These are phyloP conservation scores for Heliconius himera DNA, from an alignment of 1,140 invertebrate genomes.

Conservation along the genomic window DNA sequence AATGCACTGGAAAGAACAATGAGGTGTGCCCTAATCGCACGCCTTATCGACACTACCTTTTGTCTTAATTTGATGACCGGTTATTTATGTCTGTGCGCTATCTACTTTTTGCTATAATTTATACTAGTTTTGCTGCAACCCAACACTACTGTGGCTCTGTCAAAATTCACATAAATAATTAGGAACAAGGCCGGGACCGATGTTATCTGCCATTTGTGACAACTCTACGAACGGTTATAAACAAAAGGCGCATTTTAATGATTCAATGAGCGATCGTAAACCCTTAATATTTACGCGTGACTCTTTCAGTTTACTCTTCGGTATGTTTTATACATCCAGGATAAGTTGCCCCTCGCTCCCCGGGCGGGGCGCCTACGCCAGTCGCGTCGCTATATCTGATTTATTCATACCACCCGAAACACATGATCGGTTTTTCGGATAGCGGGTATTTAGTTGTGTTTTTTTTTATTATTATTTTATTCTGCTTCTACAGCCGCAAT, in stretches of 20 bases:
- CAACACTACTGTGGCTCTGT: slow-evolving; percentile 60
- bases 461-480: slow-evolving; percentile 44
- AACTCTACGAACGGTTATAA: slow-evolving; percentile 73
- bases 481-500: slow-evolving; percentile 49
- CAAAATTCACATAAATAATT: slow-evolving; percentile 80
- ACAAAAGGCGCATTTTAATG: slow-evolving; percentile 72
- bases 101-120: slow-evolving; percentile 69
- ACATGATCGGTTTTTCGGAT: slow-evolving; percentile 75
- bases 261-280: slow-evolving; percentile 76
- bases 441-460: slow-evolving; percentile 58
- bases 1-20: slow-evolving; percentile 63
- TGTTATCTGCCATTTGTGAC: slow-evolving; percentile 66
- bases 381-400: slow-evolving; percentile 72
- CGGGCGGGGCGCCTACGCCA: slow-evolving; percentile 66
- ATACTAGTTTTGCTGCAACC: slow-evolving; percentile 65
- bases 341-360: slow-evolving; percentile 54
- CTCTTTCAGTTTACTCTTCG: slow-evolving; percentile 71
- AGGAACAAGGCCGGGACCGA: slow-evolving; percentile 58
- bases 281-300: slow-evolving; percentile 74
- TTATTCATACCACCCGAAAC: slow-evolving; percentile 78
- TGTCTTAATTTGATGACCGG: slow-evolving; percentile 75
- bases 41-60: slow-evolving; percentile 69
- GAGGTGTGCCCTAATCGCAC: slow-evolving; percentile 65
- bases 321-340: slow-evolving; percentile 70
- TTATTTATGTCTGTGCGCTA: slow-evolving; percentile 67